phyloP scores from a whole-genome alignment of 2,113 vertebrate genomes.

The Camarhynchus parvulus region DNA sequence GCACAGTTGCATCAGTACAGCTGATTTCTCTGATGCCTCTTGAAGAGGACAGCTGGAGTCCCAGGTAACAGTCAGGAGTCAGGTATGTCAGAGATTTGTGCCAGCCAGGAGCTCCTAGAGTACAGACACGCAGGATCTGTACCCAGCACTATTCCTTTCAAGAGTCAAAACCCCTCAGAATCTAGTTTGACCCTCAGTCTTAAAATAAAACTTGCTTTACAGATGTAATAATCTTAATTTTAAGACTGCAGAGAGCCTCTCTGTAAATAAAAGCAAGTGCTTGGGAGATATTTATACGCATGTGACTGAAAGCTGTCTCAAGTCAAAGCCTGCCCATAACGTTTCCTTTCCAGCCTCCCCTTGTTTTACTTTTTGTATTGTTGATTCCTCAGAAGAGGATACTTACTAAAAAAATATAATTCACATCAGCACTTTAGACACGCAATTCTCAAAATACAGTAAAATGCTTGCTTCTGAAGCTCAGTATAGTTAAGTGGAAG shows the following conservation, averaged over 20 bases:
- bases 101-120: background rate
- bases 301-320: background rate
- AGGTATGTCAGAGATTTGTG: background rate
- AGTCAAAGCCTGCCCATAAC: background rate
- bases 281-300: background rate
- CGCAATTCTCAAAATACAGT: background rate
- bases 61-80: background rate
- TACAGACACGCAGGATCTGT: background rate
- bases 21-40: background rate
- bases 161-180: accelerated
- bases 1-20: background rate
- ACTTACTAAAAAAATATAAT: background rate
- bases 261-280: background rate
- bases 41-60: background rate
- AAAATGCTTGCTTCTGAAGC: background rate
- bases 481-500: background rate
- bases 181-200: background rate
- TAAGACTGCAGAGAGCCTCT: background rate
- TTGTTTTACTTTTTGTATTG: background rate
- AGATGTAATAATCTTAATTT: background rate
- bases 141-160: background rate
- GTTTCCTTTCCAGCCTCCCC: background rate
- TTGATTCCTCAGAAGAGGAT: background rate
- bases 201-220: background rate
- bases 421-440: background rate